A percentile compares a stretch with the other conserved stretches of the same genome.
These are phyloP conservation scores for Coregonus sp. DNA, from an alignment of 2,797 vertebrate species.

Conservation along the genomic window DNA sequence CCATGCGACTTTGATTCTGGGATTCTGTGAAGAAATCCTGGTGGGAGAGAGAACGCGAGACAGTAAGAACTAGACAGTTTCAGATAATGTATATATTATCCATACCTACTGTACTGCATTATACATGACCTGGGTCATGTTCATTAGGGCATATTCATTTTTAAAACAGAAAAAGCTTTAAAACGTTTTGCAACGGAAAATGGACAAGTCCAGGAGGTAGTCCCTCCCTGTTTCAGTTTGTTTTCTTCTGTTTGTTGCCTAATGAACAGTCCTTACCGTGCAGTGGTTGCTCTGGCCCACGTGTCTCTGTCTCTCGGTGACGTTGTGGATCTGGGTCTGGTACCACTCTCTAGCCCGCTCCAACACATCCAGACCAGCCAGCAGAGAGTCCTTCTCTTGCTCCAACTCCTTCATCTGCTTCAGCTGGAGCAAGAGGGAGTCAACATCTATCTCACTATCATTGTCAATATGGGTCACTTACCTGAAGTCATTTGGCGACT, in stretches of 20 bases:
- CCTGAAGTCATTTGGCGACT: not conserved
- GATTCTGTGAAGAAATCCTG: constrained; percentile 83
- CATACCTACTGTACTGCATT: not conserved
- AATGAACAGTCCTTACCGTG: constrained; percentile 67
- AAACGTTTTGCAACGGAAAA: too few species aligned
- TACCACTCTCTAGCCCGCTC: constrained; percentile 88
- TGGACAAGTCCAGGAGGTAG: not conserved
- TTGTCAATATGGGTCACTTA: not conserved
- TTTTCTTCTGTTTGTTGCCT: not conserved
- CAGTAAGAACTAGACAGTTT: not conserved
- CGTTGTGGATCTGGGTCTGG: constrained; percentile 86
- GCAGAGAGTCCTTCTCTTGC: constrained; percentile 89
- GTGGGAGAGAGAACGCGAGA: not conserved
- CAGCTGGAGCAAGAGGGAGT: constrained; percentile 70
- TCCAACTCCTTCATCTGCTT: constrained; percentile 94
- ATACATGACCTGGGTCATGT: not conserved
- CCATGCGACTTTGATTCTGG: constrained; percentile 70
- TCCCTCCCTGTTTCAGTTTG: not conserved
- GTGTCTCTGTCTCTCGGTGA: constrained; percentile 85
- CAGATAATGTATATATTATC: not conserved
- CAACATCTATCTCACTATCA: not conserved
- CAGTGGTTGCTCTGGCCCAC: constrained; percentile 77
- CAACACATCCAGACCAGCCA: constrained; percentile 90
- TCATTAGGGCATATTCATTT: not conserved
- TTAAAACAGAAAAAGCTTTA: too few species aligned